A percentile compares a stretch with the other conserved stretches of the same genome.
Evolutionary conservation across 1,140 invertebrate species (phyloP).

Genomic region (Drosophila quadrilineata): DNA sequence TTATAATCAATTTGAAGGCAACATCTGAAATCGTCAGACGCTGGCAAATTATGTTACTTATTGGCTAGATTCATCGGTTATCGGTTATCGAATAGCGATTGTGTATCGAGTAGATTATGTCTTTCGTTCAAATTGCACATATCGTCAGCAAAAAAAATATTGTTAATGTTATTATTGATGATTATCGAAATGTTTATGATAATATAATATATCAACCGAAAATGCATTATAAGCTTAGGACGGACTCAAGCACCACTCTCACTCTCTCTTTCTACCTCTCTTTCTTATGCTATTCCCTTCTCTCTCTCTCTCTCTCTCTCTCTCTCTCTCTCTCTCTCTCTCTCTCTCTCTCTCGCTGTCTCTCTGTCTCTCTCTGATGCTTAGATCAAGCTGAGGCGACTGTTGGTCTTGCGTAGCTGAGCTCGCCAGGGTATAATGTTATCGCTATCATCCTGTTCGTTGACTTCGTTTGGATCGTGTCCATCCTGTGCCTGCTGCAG

Average conservation of each 20-base stretch:
- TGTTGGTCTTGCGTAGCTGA: slow-evolving; percentile 93
- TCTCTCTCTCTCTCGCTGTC: no score
- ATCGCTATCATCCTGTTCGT: slow-evolving; percentile 84
- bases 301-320: no score
- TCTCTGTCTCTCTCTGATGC: no score
- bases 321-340: no score
- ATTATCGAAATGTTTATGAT: no score
- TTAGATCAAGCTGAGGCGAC: slow-evolving; percentile 81
- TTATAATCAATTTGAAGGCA: no score
- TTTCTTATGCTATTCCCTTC: no score
- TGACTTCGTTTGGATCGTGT: slow-evolving; percentile 46
- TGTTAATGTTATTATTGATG: no score
- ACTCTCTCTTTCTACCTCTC: no score
- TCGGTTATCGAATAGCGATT: neutral
- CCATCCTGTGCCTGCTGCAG: slow-evolving; percentile 10
- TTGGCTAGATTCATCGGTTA: no score
- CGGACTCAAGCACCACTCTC: slow-evolving; percentile 21
- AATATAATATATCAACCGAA: slow-evolving; percentile 34
- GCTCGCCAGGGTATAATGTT: slow-evolving; percentile 93
- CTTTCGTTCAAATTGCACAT: slow-evolving; percentile 50
- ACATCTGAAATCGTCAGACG: no score
- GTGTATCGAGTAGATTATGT: neutral
- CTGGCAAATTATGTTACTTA: no score
- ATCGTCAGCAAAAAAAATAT: slow-evolving; percentile 29
- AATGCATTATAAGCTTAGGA: slow-evolving; percentile 47